These are phyloP conservation scores for Taenioides sp. DNA, from an alignment of 2,797 vertebrate genomes.

Conservation along the genomic window DNA sequence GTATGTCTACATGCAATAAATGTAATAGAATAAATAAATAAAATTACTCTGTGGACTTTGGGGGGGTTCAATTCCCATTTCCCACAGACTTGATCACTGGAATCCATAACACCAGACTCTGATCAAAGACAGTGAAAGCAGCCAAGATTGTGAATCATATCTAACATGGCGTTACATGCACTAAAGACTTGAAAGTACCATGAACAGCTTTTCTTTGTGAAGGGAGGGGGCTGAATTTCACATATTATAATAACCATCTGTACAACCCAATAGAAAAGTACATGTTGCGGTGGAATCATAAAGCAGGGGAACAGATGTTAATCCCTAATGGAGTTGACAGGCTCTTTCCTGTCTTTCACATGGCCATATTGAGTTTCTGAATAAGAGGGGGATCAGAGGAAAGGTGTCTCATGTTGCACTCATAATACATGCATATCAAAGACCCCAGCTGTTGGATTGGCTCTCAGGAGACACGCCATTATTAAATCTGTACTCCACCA, in stretches of 20 bases:
- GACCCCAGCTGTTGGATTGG: conserved; percentile 92
- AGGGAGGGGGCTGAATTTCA: conserved; percentile 42
- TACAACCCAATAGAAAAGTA: conserved; percentile 69
- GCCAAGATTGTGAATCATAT: conserved; percentile 22
- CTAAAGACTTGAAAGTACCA: conserved; percentile 42
- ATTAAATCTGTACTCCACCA: conserved; percentile 79
- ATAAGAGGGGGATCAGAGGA: conserved; percentile 89
- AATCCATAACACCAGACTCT: background rate
- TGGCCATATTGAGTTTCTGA: conserved; percentile 87
- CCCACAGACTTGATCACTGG: background rate
- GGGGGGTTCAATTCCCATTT: too few species aligned
- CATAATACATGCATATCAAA: conserved; percentile 95
- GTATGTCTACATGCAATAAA: too few species aligned
- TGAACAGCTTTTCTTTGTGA: conserved; percentile 42
- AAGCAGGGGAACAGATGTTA: conserved; percentile 79
- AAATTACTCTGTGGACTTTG: too few species aligned
- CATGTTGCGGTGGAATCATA: conserved; percentile 72
- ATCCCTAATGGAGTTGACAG: conserved; percentile 80
- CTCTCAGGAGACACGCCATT: conserved; percentile 90
- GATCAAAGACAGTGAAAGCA: background rate
- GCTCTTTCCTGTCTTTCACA: conserved; percentile 78
- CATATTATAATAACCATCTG: conserved; percentile 75
- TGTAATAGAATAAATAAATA: too few species aligned
- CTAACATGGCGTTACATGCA: conserved; percentile 28
- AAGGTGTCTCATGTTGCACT: conserved; percentile 95